These are phyloP conservation scores for Drosophila anceps DNA, from an alignment of 2,888 invertebrate species.

Conservation along the genomic window DNA sequence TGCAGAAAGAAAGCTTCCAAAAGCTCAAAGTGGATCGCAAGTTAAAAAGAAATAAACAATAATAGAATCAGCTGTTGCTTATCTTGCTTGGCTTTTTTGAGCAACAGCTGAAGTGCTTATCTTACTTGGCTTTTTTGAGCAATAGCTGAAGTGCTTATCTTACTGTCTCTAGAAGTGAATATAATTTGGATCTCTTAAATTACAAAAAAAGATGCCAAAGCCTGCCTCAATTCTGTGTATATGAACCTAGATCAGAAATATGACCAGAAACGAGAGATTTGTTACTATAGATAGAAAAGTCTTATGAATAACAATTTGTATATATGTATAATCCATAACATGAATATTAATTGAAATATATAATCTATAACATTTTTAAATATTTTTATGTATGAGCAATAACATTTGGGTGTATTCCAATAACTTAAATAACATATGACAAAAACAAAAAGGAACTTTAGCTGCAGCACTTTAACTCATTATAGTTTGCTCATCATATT, in stretches of 20 bases:
- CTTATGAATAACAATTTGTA: neutral
- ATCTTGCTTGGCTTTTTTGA: neutral
- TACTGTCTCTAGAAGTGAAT: neutral
- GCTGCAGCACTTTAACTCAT: neutral
- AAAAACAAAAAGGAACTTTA: neutral
- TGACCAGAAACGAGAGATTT: neutral
- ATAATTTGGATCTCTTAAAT: neutral
- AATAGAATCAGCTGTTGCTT: neutral
- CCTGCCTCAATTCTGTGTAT: neutral
- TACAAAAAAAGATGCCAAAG: neutral
- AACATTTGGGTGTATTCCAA: neutral
- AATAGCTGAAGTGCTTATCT: neutral
- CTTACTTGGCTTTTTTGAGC: neutral
- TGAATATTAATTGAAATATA: neutral
- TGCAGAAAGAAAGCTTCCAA: neutral
- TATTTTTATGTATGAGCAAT: no score
- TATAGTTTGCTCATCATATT: constrained; percentile 6
- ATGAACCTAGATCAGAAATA: neutral
- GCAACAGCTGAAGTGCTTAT: neutral
- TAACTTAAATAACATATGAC: neutral
- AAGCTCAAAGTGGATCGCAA: neutral
- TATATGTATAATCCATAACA: neutral
- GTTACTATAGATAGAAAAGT: neutral
- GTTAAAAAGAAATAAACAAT: neutral
- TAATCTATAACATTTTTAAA: neutral